Conservation (phyloP, 37 sponge, comb jelly and placozoan genomes). For the Bolinopsis microptera region DNA sequence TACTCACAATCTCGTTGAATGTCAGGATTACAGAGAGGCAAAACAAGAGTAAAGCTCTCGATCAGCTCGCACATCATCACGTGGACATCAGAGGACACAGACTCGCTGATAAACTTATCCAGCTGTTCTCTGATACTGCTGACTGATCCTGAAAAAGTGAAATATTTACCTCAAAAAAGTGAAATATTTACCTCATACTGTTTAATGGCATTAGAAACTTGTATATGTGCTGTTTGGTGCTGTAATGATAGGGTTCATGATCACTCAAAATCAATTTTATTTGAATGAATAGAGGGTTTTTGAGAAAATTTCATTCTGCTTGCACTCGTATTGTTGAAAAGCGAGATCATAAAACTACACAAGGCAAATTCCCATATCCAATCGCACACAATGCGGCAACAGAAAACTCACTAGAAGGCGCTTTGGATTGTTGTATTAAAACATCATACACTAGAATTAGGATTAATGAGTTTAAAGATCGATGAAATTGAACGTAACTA, state of each 20-base stretch:
- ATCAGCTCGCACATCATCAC: slow-evolving; percentile 48
- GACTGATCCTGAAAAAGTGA: slow-evolving; percentile 21
- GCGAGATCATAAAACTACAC: no score
- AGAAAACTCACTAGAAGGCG: neutral
- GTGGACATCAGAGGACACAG: slow-evolving; percentile 60
- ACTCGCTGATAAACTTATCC: slow-evolving; percentile 61
- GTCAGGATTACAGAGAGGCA: slow-evolving; percentile 46
- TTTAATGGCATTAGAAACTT: no score
- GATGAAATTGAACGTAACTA: no score
- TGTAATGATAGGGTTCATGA: no score
- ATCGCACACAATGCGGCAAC: neutral
- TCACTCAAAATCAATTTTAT: no score
- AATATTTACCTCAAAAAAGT: neutral
- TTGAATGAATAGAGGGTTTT: no score
- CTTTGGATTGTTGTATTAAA: neutral
- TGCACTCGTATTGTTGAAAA: no score
- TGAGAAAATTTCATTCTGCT: no score
- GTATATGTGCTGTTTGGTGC: no score
- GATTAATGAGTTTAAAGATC: neutral
- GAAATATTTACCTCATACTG: no score
- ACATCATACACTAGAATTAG: neutral
- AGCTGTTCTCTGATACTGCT: slow-evolving; percentile 32
- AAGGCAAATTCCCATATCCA: no score
- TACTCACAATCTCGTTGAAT: slow-evolving; percentile 60
- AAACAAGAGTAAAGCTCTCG: slow-evolving; percentile 22